Evolutionary conservation across 2,888 invertebrate genomes (phyloP).

Genomic region (Drosophila pseudotalamancana): DNA sequence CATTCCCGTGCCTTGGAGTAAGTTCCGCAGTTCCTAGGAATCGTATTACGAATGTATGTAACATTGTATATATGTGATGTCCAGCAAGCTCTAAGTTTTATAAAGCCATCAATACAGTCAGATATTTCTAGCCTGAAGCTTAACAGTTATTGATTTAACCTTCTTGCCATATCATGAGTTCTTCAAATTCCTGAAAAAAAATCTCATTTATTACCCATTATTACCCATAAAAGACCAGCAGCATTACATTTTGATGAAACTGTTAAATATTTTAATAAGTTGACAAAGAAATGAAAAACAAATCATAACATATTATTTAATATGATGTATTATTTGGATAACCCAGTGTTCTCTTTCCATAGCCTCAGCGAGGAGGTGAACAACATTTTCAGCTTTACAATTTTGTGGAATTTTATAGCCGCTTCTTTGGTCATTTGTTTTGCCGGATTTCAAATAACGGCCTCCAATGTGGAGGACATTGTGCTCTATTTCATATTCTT

Average conservation of each 20-base stretch:
- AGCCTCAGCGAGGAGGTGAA: constrained; percentile 73
- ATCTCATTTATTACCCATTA: too few relatives aligned
- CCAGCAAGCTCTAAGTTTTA: too few relatives aligned
- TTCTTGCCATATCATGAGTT: too few relatives aligned
- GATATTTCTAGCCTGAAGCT: too few relatives aligned
- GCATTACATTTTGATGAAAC: too few relatives aligned
- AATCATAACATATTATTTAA: neutral
- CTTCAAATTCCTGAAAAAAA: too few relatives aligned
- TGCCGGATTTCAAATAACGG: constrained; percentile 81
- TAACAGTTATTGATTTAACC: too few relatives aligned
- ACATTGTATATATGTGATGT: too few relatives aligned
- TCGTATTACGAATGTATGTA: too few relatives aligned
- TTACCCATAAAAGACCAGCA: too few relatives aligned
- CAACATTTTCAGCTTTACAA: constrained; percentile 74
- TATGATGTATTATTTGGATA: neutral
- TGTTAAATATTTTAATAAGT: too few relatives aligned
- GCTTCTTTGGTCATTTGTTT: constrained; percentile 82
- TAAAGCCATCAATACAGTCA: too few relatives aligned
- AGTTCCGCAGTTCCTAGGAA: constrained; percentile 24
- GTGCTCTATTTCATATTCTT: constrained; percentile 78
- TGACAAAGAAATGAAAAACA: neutral
- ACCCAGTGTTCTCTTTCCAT: neutral
- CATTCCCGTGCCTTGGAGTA: constrained; percentile 65
- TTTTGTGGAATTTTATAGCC: constrained; percentile 81
- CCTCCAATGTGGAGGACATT: constrained; percentile 71